Evolutionary conservation across 2,888 invertebrate species (phyloP).

Genomic region (Parnassius mnemosyne): DNA sequence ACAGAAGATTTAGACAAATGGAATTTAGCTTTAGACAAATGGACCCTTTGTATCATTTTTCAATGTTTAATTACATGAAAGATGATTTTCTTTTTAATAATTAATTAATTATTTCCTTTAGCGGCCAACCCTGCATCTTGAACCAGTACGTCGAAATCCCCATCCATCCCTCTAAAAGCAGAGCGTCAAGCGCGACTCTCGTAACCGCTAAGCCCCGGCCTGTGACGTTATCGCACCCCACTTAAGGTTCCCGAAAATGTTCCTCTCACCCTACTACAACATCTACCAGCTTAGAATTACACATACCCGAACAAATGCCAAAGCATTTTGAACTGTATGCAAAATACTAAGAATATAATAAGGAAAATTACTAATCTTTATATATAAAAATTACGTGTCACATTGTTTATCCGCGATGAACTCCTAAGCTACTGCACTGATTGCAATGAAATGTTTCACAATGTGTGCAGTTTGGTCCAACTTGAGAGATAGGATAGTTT

Average conservation of each 20-base stretch:
- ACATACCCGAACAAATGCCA: constrained; percentile 14
- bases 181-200: constrained; percentile 69
- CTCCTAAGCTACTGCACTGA: too few species aligned
- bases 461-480: too few species aligned
- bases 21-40: too few species aligned
- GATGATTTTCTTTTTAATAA: too few species aligned
- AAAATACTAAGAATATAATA: not conserved
- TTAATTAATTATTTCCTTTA: not conserved
- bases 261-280: constrained; percentile 30
- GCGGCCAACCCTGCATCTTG: constrained; percentile 54
- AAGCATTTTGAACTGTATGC: constrained; percentile 9
- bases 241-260: constrained; percentile 39
- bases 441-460: too few species aligned
- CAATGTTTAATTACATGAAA: too few species aligned
- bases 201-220: constrained; percentile 71
- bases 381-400: too few species aligned
- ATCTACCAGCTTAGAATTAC: constrained; percentile 13
- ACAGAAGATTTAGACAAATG: too few species aligned
- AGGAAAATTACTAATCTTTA: constrained; percentile 21
- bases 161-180: constrained; percentile 67
- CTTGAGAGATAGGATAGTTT: too few species aligned
- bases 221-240: constrained; percentile 70
- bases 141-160: constrained; percentile 65
- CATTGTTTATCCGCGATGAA: too few species aligned
- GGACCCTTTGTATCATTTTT: too few species aligned